Evolutionary conservation across 2,888 invertebrate species (phyloP).

Genomic region (Myathropa florea): DNA sequence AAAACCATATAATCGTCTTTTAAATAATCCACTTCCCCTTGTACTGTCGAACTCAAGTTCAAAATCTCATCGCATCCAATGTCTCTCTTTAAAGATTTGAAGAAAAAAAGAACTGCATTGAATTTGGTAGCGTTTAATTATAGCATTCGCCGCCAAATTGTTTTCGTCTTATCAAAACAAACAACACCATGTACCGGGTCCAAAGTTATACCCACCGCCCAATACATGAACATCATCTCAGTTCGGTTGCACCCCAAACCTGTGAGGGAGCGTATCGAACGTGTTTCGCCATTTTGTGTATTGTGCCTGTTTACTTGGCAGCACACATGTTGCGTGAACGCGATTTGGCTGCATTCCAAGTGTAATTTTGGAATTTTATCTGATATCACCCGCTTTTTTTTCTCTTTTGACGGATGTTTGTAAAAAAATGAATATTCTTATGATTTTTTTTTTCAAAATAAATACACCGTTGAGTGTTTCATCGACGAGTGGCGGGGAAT

Average conservation of each 20-base stretch:
- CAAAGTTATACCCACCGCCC: neutral
- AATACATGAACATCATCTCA: neutral
- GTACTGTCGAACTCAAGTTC: neutral
- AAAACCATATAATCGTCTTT: neutral
- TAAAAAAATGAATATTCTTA: neutral
- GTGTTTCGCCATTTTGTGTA: neutral
- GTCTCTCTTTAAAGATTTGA: neutral
- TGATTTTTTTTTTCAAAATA: neutral
- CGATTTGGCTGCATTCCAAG: constrained; percentile 38
- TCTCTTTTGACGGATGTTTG: neutral
- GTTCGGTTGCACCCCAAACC: neutral
- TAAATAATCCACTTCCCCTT: neutral
- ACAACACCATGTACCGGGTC: neutral
- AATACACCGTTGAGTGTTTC: neutral
- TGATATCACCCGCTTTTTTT: neutral
- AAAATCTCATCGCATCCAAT: neutral
- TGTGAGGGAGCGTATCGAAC: neutral
- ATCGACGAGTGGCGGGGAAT: neutral
- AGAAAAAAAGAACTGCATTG: constrained; percentile 11
- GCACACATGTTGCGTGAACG: constrained; percentile 20
- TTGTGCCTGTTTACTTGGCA: constrained; percentile 37
- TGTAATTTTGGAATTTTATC: constrained; percentile 36
- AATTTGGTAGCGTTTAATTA: constrained; percentile 14
- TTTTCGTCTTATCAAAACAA: constrained; percentile 30
- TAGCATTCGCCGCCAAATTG: constrained; percentile 8